phyloP scores from a whole-genome alignment of 2,888 invertebrate genomes.

The Nephrotoma appendiculata region DNA sequence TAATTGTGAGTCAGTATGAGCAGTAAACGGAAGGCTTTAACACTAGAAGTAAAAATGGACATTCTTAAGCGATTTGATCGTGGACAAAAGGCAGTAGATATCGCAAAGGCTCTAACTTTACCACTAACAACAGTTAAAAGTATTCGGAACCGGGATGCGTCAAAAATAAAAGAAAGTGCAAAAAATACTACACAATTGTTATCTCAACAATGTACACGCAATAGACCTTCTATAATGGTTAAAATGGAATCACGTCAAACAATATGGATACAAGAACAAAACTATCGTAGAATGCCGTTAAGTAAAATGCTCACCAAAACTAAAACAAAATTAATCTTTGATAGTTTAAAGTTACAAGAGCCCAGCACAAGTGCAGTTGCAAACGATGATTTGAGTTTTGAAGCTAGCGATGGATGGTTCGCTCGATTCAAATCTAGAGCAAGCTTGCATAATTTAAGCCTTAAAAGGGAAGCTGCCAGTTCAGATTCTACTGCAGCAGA shows the following conservation, averaged over 20 bases:
- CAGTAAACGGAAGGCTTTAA: neutral
- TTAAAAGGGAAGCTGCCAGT: no score
- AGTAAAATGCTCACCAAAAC: neutral
- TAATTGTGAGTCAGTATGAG: no score
- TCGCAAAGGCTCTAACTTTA: conserved; percentile 3
- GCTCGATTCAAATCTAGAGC: neutral
- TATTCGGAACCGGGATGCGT: neutral
- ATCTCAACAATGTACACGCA: neutral
- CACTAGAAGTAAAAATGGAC: neutral
- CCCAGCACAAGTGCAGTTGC: neutral
- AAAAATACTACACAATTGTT: no score
- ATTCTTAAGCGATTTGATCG: neutral
- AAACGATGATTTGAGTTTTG: neutral
- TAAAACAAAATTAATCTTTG: neutral
- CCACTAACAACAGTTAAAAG: conserved; percentile 3
- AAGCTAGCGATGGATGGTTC: neutral
- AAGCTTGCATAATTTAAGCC: neutral
- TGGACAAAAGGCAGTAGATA: conserved; percentile 3
- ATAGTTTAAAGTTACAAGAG: neutral
- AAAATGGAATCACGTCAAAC: no score
- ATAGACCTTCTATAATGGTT: neutral
- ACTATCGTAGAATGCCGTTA: no score
- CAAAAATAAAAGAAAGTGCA: no score
- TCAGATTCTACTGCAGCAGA: neutral
- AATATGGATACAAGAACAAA: no score